phyloP scores from a whole-genome alignment of 2,888 invertebrate species.

The Cataglyphis cursor region DNA sequence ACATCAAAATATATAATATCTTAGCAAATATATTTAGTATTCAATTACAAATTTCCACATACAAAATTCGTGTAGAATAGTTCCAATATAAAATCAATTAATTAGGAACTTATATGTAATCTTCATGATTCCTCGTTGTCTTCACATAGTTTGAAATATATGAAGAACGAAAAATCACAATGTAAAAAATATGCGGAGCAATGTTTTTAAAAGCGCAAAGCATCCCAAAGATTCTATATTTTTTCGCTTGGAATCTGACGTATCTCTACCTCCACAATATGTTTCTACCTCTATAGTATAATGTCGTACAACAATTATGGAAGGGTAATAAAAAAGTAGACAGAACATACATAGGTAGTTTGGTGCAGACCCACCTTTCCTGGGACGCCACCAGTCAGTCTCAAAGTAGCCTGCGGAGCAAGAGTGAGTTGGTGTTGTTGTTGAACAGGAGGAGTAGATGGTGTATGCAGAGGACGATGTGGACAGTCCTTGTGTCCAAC shows the following conservation, averaged over 20 bases:
- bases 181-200: constrained; percentile 50
- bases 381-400: constrained; percentile 97
- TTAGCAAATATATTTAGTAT: background rate
- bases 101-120: constrained; percentile 18
- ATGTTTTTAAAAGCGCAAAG: constrained; percentile 58
- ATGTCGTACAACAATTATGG: constrained; percentile 76
- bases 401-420: constrained; percentile 98
- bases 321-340: constrained; percentile 84
- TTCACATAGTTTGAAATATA: constrained; percentile 36
- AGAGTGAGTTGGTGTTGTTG: constrained; percentile 87
- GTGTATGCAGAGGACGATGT: constrained; percentile 91
- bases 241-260: constrained; percentile 59
- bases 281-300: constrained; percentile 78
- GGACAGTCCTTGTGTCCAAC: constrained; percentile 89
- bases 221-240: constrained; percentile 69
- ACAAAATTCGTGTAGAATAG: constrained; percentile 56
- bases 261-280: constrained; percentile 59
- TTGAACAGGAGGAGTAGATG: constrained; percentile 86
- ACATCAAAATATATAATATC: background rate
- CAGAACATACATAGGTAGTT: constrained; percentile 87
- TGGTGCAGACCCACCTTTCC: constrained; percentile 94
- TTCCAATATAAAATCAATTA: constrained; percentile 29
- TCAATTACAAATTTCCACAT: constrained; percentile 63
- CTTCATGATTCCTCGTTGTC: constrained; percentile 33
- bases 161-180: constrained; percentile 41